Percentiles rank a stretch among this genome's conserved stretches.
These are phyloP conservation scores for Phocoena phocoena DNA, from an alignment of 2,113 vertebrate species.

Conservation along the genomic window DNA sequence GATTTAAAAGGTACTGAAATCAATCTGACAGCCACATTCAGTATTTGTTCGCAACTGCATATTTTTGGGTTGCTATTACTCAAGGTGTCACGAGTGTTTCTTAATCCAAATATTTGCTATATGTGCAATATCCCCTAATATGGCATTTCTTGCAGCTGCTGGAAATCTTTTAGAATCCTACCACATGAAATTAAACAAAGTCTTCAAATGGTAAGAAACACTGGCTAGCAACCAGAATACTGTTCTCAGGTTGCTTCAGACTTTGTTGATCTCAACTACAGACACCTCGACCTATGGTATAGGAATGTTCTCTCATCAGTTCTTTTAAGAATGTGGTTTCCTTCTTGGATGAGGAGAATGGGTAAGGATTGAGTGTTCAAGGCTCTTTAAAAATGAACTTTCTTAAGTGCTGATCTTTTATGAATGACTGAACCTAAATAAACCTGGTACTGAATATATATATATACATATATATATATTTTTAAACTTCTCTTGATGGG, in stretches of 20 bases:
- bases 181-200: constrained; percentile 16
- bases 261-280: constrained; percentile 7
- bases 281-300: not conserved
- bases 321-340: not conserved
- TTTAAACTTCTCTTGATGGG: not conserved
- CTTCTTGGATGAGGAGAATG: not conserved
- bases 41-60: not conserved
- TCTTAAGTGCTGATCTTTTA: not conserved
- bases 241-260: constrained; percentile 38
- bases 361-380: not conserved
- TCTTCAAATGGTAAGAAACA: constrained; percentile 4
- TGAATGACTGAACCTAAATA: not conserved
- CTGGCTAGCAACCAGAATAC: not conserved
- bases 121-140: not conserved
- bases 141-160: constrained; percentile 21
- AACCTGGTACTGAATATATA: not conserved
- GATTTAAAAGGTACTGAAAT: constrained; percentile 21
- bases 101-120: constrained; percentile 50
- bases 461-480: not conserved
- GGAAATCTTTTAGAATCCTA: constrained; percentile 18
- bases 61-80: constrained; percentile 5
- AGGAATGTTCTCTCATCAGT: not conserved
- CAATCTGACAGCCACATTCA: not conserved
- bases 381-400: not conserved
- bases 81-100: constrained; percentile 30